These are phyloP conservation scores for Camponotus fellah DNA, from an alignment of 2,888 invertebrate species.

Conservation along the genomic window DNA sequence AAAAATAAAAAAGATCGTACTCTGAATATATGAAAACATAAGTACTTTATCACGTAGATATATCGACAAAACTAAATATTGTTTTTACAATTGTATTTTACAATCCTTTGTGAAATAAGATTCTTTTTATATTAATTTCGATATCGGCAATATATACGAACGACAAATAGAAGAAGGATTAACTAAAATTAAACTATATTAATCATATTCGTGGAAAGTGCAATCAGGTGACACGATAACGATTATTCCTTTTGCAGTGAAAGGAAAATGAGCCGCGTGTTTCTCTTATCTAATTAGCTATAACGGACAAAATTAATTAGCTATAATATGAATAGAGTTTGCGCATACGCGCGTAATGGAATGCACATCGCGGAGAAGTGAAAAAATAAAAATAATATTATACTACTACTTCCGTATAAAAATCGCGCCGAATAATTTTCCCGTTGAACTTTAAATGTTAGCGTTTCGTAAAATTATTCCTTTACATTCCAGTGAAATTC, in stretches of 20 bases:
- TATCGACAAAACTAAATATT: background rate
- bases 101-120: background rate
- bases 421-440: slow-evolving; percentile 32
- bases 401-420: background rate
- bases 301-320: slow-evolving; percentile 16
- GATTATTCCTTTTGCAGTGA: slow-evolving; percentile 39
- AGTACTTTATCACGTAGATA: background rate
- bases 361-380: background rate
- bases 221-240: slow-evolving; percentile 32
- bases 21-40: background rate
- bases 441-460: background rate
- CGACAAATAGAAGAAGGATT: background rate
- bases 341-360: background rate
- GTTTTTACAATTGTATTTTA: background rate
- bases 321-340: slow-evolving; percentile 4
- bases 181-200: slow-evolving; percentile 1
- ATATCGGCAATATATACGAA: background rate
- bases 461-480: slow-evolving; percentile 7
- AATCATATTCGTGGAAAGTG: slow-evolving; percentile 29
- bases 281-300: slow-evolving; percentile 41
- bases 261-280: slow-evolving; percentile 42
- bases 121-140: background rate
- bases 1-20: background rate
- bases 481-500: slow-evolving; percentile 35
- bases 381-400: background rate